A percentile compares a stretch with the other conserved stretches of the same genome.
phyloP scores from a whole-genome alignment of 2,113 vertebrate species.

The Natator depressus region DNA sequence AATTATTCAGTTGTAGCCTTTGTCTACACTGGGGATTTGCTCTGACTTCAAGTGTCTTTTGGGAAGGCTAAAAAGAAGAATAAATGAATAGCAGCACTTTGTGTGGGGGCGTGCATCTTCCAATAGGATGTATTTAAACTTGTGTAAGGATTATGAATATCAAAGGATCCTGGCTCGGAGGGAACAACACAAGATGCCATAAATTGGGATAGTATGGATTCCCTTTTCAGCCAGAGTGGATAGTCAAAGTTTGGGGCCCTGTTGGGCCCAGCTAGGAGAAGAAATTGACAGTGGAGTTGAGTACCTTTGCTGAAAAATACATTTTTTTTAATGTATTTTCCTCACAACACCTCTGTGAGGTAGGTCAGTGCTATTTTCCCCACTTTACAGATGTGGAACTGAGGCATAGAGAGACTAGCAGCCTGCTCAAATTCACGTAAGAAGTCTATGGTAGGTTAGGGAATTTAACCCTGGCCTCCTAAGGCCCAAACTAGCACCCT shows the following conservation, averaged over 20 bases:
- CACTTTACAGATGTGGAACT: too few relatives aligned
- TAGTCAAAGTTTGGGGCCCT: not conserved
- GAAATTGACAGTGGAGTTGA: too few relatives aligned
- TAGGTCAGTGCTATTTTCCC: too few relatives aligned
- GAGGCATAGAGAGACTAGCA: too few relatives aligned
- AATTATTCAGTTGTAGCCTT: not conserved
- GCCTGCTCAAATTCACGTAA: too few relatives aligned
- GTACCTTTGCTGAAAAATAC: too few relatives aligned
- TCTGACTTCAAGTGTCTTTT: not conserved
- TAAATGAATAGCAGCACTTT: slow-evolving; percentile 13
- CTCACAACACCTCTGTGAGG: too few relatives aligned
- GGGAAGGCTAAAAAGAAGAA: not conserved
- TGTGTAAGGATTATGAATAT: slow-evolving; percentile 38
- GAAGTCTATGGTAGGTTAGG: too few relatives aligned
- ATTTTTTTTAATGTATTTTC: too few relatives aligned
- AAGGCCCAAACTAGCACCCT: too few relatives aligned
- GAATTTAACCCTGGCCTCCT: too few relatives aligned
- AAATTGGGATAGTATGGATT: not conserved
- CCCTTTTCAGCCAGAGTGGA: not conserved
- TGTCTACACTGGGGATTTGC: not conserved
- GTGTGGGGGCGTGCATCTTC: not conserved
- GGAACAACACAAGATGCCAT: slow-evolving; percentile 2
- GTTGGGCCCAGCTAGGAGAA: too few relatives aligned
- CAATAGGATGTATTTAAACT: slow-evolving; percentile 23
- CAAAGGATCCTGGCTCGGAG: slow-evolving; percentile 20